Base-by-base conservation (phyloP, 2,888 invertebrate species). In the Orchesellides sinensis region DNA sequence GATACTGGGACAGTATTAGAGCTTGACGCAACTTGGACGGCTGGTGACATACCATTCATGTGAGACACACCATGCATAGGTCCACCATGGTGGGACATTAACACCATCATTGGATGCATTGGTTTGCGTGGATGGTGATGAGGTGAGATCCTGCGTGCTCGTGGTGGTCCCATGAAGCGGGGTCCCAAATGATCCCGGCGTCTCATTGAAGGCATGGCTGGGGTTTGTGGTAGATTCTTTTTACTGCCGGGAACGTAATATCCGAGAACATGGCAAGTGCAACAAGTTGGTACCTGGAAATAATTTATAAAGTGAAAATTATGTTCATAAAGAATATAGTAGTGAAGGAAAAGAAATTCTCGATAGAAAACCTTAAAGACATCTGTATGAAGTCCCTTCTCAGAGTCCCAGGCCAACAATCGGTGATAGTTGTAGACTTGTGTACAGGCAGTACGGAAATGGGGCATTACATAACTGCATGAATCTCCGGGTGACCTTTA, bases 351-450 rank as follows among this genome's bases (percentile, higher is more conserved):
- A n/a, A n/a, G n/a, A n/a, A n/a, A n/a, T n/a, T n/a, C 10, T 32
- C 10, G 10, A 32, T 32, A 32, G 29, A 25, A 17, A 63, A 63
- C 63, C 63, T 63, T 63, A 17, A 63, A 63, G 14, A 63, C 63
- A 12, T 95, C 96, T 92, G 95, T 95, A 87, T 95, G 95, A 0
- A 96, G 92, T 10, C 95, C 95, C 66, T 94, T 92, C 74, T 93
- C 93, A 85, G 94, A 93, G 89, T 95, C 95, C 95, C 96, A 96
- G 0, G 95, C 95, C 2, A 96, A 89, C 0, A 96, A 91, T 4
- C 96, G 92, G 88, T 96, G 96, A 88, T 95, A 95, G 89, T 95
- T 95, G 89, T 95, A 95, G 0, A 96, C 94, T 91, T 96, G 96
- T 1, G 93, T 92, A 89, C 96, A 96, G 87, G 94, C 93, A 0